A percentile compares a stretch with the other conserved stretches of the same genome.
Conservation (phyloP, 2,888 invertebrate species). For the Bombyx huttoni region DNA sequence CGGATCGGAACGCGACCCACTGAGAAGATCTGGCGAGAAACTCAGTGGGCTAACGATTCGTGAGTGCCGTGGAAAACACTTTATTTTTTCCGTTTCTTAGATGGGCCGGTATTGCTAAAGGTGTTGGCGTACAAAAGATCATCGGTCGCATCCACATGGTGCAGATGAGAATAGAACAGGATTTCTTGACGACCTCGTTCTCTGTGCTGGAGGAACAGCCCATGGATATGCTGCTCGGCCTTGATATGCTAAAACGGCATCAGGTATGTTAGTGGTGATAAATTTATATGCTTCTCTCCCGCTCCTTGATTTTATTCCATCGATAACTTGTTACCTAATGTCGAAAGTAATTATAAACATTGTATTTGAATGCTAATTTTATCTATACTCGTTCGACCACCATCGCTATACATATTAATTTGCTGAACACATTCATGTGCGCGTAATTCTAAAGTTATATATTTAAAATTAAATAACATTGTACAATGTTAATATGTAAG, state of each 20-base stretch:
- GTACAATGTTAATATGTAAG: neutral
- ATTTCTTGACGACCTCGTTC: conserved; percentile 95
- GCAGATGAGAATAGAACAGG: conserved; percentile 95
- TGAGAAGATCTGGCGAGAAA: too few relatives aligned
- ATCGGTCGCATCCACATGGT: conserved; percentile 98
- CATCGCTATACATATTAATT: neutral
- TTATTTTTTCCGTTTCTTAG: conserved; percentile 31
- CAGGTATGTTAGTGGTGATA: conserved; percentile 76
- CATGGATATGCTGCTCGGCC: conserved; percentile 97
- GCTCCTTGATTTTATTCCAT: too few relatives aligned
- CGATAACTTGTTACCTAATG: too few relatives aligned
- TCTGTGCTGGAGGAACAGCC: conserved; percentile 96
- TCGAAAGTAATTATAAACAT: too few relatives aligned
- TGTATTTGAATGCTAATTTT: too few relatives aligned
- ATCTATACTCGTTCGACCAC: too few relatives aligned
- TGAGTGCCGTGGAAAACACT: too few relatives aligned
- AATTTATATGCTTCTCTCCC: too few relatives aligned
- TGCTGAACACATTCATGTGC: neutral
- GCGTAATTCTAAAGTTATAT: too few relatives aligned
- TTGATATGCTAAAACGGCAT: conserved; percentile 97
- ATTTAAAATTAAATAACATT: neutral
- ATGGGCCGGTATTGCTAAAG: conserved; percentile 97
- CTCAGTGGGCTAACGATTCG: too few relatives aligned
- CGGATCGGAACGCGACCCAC: too few relatives aligned
- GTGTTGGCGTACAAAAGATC: conserved; percentile 96